Conservation (phyloP, 2,888 invertebrate species). For the Anaspis maculata region DNA sequence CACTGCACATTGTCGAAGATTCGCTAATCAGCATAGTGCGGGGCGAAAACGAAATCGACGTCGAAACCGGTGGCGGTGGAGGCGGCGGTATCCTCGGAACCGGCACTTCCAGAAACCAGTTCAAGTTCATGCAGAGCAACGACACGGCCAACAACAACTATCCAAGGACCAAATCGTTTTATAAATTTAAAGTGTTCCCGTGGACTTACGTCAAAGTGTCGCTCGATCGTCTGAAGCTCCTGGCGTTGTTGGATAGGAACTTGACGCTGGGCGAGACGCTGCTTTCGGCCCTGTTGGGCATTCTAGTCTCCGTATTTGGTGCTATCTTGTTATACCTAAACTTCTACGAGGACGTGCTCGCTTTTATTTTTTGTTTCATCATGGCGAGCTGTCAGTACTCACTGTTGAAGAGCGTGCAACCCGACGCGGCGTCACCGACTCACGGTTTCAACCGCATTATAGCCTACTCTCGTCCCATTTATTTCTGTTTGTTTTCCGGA, state of each 20-base stretch:
- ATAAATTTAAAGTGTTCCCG: constrained; percentile 66
- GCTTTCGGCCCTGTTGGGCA: constrained; percentile 73
- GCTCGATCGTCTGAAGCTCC: constrained; percentile 84
- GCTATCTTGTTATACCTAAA: constrained; percentile 72
- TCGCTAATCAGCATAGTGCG: constrained; percentile 16
- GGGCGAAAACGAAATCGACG: constrained; percentile 48
- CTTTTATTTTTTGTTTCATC: constrained; percentile 94
- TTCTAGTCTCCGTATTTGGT: constrained; percentile 78
- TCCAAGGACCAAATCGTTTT: constrained; percentile 47
- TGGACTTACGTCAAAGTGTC: constrained; percentile 65
- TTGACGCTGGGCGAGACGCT: constrained; percentile 73
- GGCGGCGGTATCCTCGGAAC: no score
- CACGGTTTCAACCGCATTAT: constrained; percentile 96
- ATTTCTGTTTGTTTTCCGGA: constrained; percentile 75
- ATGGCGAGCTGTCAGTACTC: constrained; percentile 98
- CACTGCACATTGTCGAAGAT: constrained; percentile 10
- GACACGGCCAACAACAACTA: constrained; percentile 27
- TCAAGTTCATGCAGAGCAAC: constrained; percentile 48
- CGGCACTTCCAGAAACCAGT: constrained; percentile 48
- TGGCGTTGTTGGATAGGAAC: constrained; percentile 91
- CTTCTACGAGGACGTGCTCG: constrained; percentile 86
- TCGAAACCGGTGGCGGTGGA: no score
- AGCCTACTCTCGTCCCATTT: constrained; percentile 87
- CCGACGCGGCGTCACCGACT: constrained; percentile 96
- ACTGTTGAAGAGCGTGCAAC: constrained; percentile 93